Percentiles rank a stretch among this genome's conserved stretches.
Conservation (phyloP, 2,888 invertebrate species). For the Plebejus argus region DNA sequence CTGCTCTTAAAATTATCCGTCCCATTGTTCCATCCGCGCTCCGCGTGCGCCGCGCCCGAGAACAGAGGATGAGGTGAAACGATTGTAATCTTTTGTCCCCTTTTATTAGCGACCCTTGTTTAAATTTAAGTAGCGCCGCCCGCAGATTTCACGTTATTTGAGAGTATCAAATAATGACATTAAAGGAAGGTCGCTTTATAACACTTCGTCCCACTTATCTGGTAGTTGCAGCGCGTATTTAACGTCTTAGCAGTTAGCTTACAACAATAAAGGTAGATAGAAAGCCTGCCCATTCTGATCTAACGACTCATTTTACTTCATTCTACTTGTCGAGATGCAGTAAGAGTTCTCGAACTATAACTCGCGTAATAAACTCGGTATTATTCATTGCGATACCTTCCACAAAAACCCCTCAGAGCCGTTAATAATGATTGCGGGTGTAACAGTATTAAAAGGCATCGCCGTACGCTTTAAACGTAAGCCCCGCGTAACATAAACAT, state of each 20-base stretch:
- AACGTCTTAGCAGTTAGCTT: neutral
- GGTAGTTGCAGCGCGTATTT: constrained; percentile 3
- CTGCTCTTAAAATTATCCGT: constrained; percentile 34
- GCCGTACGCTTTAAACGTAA: constrained; percentile 7
- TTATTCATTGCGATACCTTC: neutral
- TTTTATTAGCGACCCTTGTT: constrained; percentile 19
- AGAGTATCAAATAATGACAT: neutral
- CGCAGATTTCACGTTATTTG: constrained; percentile 12
- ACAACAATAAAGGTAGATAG: neutral
- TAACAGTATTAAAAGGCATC: constrained; percentile 3
- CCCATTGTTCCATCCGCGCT: constrained; percentile 13
- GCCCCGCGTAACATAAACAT: constrained; percentile 26
- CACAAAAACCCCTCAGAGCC: neutral
- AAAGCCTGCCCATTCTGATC: neutral
- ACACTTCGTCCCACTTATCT: neutral
- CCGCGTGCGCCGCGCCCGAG: neutral
- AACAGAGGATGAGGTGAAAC: constrained; percentile 16
- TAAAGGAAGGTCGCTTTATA: neutral
- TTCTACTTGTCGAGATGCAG: neutral
- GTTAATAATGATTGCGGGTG: neutral
- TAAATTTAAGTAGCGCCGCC: constrained; percentile 16
- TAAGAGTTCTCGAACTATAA: neutral
- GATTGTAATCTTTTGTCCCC: constrained; percentile 19
- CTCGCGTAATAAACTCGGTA: neutral
- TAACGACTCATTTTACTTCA: neutral